A percentile compares a stretch with the other conserved stretches of the same genome.
phyloP scores from a whole-genome alignment of 2,888 invertebrate species.

The Kryphioiulus occultus region DNA sequence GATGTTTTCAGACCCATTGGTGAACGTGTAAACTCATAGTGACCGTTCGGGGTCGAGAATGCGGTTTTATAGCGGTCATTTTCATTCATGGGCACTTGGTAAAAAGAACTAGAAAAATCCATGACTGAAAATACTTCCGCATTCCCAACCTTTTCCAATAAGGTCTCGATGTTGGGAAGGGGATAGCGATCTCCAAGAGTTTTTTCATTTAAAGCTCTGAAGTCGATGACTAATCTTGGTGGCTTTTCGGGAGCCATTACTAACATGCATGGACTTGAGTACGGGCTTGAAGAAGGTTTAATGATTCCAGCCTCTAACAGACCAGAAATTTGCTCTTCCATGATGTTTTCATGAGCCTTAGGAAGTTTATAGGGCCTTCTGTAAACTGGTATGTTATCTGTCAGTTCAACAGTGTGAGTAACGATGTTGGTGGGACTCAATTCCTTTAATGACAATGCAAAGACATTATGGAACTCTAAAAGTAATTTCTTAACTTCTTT shows the following conservation, averaged over 20 bases:
- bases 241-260: neutral
- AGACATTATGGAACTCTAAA: neutral
- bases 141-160: conserved; percentile 56
- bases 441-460: neutral
- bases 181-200: neutral
- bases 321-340: too few species aligned
- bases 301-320: too few species aligned
- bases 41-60: conserved; percentile 52
- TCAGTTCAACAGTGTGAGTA: neutral
- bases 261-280: neutral
- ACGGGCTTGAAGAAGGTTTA: too few species aligned
- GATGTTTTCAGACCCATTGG: conserved; percentile 54
- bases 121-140: conserved; percentile 57
- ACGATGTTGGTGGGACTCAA: neutral
- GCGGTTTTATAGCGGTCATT: conserved; percentile 52
- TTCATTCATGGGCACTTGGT: conserved; percentile 50
- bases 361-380: neutral
- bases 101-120: conserved; percentile 57
- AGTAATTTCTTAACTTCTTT: neutral
- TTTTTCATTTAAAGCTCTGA: neutral
- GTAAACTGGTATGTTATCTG: neutral
- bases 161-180: conserved; percentile 12
- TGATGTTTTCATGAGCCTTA: neutral
- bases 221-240: neutral
- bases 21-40: conserved; percentile 52